phyloP scores from a whole-genome alignment of 2,113 vertebrate species.

The Pagrus major region DNA sequence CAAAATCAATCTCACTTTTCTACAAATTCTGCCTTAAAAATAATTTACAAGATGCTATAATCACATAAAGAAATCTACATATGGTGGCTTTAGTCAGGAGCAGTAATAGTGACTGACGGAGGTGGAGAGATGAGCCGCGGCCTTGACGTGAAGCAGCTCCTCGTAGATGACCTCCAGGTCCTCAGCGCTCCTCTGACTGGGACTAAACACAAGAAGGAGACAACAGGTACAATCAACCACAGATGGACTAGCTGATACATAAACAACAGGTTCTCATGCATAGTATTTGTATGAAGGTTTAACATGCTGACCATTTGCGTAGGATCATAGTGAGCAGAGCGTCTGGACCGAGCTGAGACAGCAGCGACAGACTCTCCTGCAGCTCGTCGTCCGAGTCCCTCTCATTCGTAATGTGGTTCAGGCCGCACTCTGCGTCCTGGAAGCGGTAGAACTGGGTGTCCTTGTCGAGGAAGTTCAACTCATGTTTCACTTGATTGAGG shows the following conservation, averaged over 20 bases:
- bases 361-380: slow-evolving; percentile 87
- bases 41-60: neutral
- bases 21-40: neutral
- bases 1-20: neutral
- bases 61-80: neutral
- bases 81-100: neutral
- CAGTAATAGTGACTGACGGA: slow-evolving; percentile 82
- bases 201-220: slow-evolving; percentile 76
- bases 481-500: slow-evolving; percentile 88
- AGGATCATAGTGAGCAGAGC: slow-evolving; percentile 94
- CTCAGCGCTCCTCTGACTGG: slow-evolving; percentile 90
- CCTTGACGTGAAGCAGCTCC: slow-evolving; percentile 95
- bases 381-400: slow-evolving; percentile 90
- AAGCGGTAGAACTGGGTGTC: slow-evolving; percentile 96
- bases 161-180: slow-evolving; percentile 97
- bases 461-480: slow-evolving; percentile 94
- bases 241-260: neutral
- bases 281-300: neutral
- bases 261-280: neutral
- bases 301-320: slow-evolving; percentile 89
- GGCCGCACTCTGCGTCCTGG: slow-evolving; percentile 81
- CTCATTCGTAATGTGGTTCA: slow-evolving; percentile 74
- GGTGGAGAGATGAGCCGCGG: slow-evolving; percentile 93
- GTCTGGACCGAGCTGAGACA: slow-evolving; percentile 92
- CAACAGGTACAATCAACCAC: neutral